Evolutionary conservation across 2,797 vertebrate species (phyloP).

Genomic region (Parambassis ranga): DNA sequence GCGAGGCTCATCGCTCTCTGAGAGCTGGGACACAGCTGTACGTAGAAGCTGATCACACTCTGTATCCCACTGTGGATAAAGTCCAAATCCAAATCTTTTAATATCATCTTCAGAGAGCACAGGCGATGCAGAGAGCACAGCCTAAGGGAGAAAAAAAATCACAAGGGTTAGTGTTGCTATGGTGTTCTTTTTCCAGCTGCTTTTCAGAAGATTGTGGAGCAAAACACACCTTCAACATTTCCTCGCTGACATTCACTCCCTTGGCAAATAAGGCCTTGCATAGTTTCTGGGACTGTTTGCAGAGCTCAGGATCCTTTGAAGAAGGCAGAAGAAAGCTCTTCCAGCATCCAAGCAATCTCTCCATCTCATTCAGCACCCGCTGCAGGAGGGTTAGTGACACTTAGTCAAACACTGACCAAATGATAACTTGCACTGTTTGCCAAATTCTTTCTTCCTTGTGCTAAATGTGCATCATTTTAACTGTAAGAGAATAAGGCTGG

Average conservation of each 20-base stretch:
- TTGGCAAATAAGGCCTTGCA: conserved; percentile 60
- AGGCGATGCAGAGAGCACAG: conserved; percentile 80
- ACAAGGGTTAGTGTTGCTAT: not conserved
- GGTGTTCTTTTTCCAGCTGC: too few species aligned
- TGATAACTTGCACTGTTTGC: not conserved
- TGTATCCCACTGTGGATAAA: conserved; percentile 68
- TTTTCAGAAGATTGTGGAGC: not conserved
- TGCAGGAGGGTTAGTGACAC: conserved; percentile 44
- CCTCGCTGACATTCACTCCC: conserved; percentile 67
- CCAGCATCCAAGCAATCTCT: conserved; percentile 87
- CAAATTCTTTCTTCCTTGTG: not conserved
- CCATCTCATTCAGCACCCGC: conserved; percentile 83
- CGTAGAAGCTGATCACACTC: conserved; percentile 77
- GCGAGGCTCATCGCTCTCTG: conserved; percentile 29
- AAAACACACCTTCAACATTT: conserved; percentile 82
- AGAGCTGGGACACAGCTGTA: conserved; percentile 60
- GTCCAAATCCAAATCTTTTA: conserved; percentile 72
- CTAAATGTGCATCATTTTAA: not conserved
- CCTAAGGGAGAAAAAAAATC: conserved; percentile 69
- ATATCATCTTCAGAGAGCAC: conserved; percentile 77
- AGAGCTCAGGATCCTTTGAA: conserved; percentile 66
- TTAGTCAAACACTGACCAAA: not conserved
- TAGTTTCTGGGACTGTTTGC: conserved; percentile 69
- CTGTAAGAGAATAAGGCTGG: not conserved
- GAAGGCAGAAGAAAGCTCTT: conserved; percentile 79